phyloP scores from a whole-genome alignment of 2,113 vertebrate genomes.

The Pseudopodoces humilis region DNA sequence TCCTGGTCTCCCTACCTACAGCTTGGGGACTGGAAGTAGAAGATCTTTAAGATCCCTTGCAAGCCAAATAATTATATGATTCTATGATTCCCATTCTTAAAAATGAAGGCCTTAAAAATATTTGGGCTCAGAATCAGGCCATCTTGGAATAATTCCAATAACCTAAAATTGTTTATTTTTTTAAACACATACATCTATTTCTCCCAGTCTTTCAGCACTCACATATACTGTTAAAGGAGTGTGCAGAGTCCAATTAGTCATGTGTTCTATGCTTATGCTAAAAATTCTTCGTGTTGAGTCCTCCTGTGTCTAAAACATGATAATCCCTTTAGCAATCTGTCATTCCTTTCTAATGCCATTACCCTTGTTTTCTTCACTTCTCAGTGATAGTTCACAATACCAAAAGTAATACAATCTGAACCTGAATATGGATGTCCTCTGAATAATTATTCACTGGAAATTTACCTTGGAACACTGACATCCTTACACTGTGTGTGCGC shows the following conservation, averaged over 20 bases:
- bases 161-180: neutral
- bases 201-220: neutral
- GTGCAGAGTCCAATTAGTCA: neutral
- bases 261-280: neutral
- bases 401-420: neutral
- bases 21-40: neutral
- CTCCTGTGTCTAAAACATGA: neutral
- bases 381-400: neutral
- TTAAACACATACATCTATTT: neutral
- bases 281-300: neutral
- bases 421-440: neutral
- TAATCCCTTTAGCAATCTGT: neutral
- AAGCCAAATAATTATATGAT: neutral
- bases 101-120: neutral
- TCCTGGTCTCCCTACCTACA: neutral
- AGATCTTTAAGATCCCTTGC: neutral
- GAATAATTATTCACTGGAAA: neutral
- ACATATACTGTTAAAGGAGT: neutral
- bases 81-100: neutral
- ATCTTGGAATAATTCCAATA: neutral
- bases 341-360: neutral
- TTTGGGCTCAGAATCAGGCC: neutral
- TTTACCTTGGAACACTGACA: neutral
- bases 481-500: fast-evolving
- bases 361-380: neutral